Conservation (phyloP, 2,797 vertebrate species). For the Enteromius trimaculatus region DNA sequence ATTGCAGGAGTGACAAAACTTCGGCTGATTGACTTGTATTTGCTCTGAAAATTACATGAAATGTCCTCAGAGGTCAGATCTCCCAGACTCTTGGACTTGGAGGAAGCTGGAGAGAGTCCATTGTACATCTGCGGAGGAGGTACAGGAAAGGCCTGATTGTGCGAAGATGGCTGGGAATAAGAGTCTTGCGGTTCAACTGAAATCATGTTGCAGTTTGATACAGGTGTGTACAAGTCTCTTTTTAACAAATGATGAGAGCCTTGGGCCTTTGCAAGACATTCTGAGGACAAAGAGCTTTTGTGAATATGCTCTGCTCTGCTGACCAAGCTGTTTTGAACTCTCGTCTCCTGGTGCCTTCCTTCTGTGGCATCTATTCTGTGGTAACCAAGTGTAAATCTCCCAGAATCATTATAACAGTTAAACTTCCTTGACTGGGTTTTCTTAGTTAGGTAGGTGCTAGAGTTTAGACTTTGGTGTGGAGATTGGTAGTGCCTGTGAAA, state of each 20-base stretch:
- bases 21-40: constrained; percentile 94
- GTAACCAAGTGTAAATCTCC: constrained; percentile 57
- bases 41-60: constrained; percentile 95
- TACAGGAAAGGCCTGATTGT: constrained; percentile 57
- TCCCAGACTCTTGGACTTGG: constrained; percentile 95
- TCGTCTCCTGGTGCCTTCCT: constrained; percentile 50
- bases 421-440: constrained; percentile 58
- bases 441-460: constrained; percentile 59
- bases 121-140: constrained; percentile 53
- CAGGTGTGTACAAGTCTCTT: constrained; percentile 60
- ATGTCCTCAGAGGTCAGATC: constrained; percentile 98
- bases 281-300: constrained; percentile 66
- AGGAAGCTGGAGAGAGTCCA: constrained; percentile 56
- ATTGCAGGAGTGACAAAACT: constrained; percentile 87
- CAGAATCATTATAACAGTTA: constrained; percentile 53
- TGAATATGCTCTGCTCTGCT: constrained; percentile 52
- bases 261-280: constrained; percentile 60
- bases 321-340: constrained; percentile 42
- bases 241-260: constrained; percentile 57
- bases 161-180: constrained; percentile 56
- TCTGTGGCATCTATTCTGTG: constrained; percentile 50
- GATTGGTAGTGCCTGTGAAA: constrained; percentile 50
- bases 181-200: constrained; percentile 58
- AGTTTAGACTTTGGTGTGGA: constrained; percentile 41
- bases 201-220: constrained; percentile 61